Percentiles rank a stretch among this genome's conserved stretches.
Conservation (phyloP, 2,888 invertebrate genomes). For the Acronicta aceris region DNA sequence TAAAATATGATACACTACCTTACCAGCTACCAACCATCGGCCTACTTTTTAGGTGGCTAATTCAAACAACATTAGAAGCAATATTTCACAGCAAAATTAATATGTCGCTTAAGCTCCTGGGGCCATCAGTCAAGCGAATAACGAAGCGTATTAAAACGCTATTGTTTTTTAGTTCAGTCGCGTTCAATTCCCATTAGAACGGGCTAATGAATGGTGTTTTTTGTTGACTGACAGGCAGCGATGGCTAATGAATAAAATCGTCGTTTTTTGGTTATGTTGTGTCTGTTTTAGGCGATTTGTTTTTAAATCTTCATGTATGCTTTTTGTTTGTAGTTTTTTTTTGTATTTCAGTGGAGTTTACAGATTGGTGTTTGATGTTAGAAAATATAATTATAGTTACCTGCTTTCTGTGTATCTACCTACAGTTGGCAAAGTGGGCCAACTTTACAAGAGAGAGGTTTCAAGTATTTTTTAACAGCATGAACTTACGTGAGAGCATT, state of each 20-base stretch:
- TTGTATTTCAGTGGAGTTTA: not conserved
- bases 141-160: slow-evolving; percentile 64
- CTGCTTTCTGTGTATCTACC: too few relatives aligned
- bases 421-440: too few relatives aligned
- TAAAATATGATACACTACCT: not conserved
- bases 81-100: slow-evolving; percentile 54
- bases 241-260: slow-evolving; percentile 53
- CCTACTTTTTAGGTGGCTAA: not conserved
- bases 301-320: slow-evolving; percentile 17
- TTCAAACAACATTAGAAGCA: slow-evolving; percentile 17
- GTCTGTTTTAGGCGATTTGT: slow-evolving; percentile 25
- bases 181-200: slow-evolving; percentile 76
- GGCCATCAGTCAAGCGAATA: slow-evolving; percentile 57
- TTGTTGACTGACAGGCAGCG: slow-evolving; percentile 53
- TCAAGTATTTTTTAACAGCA: too few relatives aligned
- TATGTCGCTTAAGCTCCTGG: slow-evolving; percentile 53
- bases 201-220: slow-evolving; percentile 53
- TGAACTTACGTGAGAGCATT: too few relatives aligned
- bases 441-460: too few relatives aligned
- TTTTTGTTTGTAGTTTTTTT: slow-evolving; percentile 11
- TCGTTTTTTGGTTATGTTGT: slow-evolving; percentile 40
- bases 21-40: not conserved
- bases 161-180: slow-evolving; percentile 65
- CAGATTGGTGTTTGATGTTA: not conserved
- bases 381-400: too few relatives aligned